A percentile compares a stretch with the other conserved stretches of the same genome.
Evolutionary conservation across 2,113 vertebrate species (phyloP).

Genomic region (Merops nubicus): DNA sequence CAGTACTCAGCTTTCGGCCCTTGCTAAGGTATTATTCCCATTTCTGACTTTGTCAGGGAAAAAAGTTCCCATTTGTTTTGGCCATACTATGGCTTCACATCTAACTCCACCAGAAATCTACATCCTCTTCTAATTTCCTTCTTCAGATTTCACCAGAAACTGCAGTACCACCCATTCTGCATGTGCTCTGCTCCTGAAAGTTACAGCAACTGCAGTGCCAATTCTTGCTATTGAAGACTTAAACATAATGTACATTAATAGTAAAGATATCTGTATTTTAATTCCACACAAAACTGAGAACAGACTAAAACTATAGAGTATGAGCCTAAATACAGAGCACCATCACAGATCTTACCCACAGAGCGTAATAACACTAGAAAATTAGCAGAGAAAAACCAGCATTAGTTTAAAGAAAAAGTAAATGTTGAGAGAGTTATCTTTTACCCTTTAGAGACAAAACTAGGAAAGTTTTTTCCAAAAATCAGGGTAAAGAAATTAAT

Average conservation of each 20-base stretch:
- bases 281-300: not conserved
- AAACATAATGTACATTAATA: not conserved
- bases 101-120: not conserved
- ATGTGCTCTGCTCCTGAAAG: not conserved
- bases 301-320: not conserved
- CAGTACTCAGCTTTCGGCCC: not conserved
- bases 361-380: not conserved
- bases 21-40: not conserved
- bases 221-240: not conserved
- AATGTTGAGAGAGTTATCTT: not conserved
- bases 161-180: not conserved
- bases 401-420: not conserved
- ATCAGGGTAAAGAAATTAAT: not conserved
- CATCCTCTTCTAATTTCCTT: not conserved
- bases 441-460: not conserved
- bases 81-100: not conserved
- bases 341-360: not conserved
- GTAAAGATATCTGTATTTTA: not conserved
- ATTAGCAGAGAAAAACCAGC: not conserved
- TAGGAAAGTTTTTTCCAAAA: not conserved
- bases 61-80: not conserved
- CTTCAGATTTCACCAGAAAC: not conserved
- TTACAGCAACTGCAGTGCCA: not conserved
- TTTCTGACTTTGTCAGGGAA: not conserved
- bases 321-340: not conserved